Evolutionary conservation across 2,888 invertebrate genomes (phyloP).

Genomic region (Clivina fossor): DNA sequence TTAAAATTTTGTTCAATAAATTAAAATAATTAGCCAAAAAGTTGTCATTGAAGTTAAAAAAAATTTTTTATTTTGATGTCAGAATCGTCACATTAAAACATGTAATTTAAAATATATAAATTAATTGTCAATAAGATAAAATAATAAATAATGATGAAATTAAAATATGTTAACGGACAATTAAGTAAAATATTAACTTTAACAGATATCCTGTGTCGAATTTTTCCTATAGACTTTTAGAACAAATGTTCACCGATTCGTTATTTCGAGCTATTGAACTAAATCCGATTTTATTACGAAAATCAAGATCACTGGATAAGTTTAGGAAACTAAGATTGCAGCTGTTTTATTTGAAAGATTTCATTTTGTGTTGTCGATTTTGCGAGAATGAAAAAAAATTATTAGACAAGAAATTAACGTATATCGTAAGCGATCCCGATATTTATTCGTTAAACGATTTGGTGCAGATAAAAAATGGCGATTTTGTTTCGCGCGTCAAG

Average conservation of each 20-base stretch:
- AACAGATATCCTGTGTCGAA: constrained; percentile 76
- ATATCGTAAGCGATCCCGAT: constrained; percentile 66
- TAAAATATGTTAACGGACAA: no score
- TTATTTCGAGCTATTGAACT: constrained; percentile 74
- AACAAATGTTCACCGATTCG: constrained; percentile 76
- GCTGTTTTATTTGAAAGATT: constrained; percentile 69
- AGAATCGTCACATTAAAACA: no score
- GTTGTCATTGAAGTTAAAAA: no score
- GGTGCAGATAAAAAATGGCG: constrained; percentile 63
- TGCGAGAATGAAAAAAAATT: constrained; percentile 61
- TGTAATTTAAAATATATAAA: no score
- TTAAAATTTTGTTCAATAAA: no score
- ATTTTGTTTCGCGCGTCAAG: constrained; percentile 60
- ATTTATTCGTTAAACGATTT: constrained; percentile 75
- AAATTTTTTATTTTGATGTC: no score
- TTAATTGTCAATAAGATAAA: no score
- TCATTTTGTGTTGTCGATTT: constrained; percentile 70
- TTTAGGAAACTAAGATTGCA: constrained; percentile 66
- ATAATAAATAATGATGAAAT: no score
- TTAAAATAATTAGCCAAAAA: no score
- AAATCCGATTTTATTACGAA: constrained; percentile 66
- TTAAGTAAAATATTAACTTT: no score
- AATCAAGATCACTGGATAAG: constrained; percentile 62
- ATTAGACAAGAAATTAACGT: constrained; percentile 60
- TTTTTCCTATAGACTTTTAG: constrained; percentile 74